phyloP scores from a whole-genome alignment of 1,140 invertebrate genomes.

The Stegodyphus mimosarum region DNA sequence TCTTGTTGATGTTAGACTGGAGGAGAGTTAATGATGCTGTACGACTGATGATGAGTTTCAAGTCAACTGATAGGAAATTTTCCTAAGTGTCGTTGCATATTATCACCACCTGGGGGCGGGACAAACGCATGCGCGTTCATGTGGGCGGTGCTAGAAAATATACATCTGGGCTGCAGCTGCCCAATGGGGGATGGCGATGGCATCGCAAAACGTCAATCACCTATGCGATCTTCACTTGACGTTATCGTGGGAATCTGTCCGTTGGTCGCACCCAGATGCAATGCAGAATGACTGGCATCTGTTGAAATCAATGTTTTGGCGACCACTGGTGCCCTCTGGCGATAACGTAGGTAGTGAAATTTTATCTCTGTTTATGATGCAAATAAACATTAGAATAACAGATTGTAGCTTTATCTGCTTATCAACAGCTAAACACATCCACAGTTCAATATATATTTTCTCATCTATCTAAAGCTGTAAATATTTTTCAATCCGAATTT shows the following conservation, averaged over 20 bases:
- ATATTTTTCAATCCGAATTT: too few relatives aligned
- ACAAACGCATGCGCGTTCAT: conserved; percentile 10
- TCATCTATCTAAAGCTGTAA: too few relatives aligned
- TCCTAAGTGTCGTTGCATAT: not conserved
- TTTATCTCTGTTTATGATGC: too few relatives aligned
- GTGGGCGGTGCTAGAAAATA: conserved; percentile 17
- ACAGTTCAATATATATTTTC: too few relatives aligned
- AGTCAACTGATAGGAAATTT: not conserved
- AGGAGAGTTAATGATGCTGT: not conserved
- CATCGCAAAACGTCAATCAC: conserved; percentile 14
- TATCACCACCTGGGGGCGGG: conserved; percentile 13
- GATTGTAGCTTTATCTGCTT: too few relatives aligned
- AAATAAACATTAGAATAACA: too few relatives aligned
- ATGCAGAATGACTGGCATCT: not conserved
- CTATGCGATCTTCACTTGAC: not conserved
- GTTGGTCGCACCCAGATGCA: conserved; percentile 2
- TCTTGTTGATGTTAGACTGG: not conserved
- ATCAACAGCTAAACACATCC: too few relatives aligned
- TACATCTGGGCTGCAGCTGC: not conserved
- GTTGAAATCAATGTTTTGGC: not conserved
- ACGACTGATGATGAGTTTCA: not conserved
- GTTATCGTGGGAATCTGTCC: conserved; percentile 3
- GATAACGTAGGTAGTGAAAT: not conserved
- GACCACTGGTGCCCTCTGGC: conserved; percentile 21
- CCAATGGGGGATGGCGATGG: conserved; percentile 15